A percentile compares a stretch with the other conserved stretches of the same genome.
These are phyloP conservation scores for Coilia nasus DNA, from an alignment of 2,797 vertebrate species.

Conservation along the genomic window DNA sequence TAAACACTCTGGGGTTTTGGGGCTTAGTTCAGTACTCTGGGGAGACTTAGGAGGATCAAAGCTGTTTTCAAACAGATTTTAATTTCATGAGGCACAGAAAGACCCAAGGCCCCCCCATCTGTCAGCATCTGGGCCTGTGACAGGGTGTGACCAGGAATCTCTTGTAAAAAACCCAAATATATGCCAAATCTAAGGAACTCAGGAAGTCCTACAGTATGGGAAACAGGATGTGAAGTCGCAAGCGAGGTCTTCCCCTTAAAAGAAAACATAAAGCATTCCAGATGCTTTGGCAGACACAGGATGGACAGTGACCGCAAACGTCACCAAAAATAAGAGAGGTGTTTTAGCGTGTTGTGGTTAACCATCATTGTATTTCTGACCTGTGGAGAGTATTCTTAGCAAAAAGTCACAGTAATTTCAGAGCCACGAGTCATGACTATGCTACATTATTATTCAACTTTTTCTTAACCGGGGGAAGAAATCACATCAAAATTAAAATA, in stretches of 20 bases:
- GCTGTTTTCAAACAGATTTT: neutral
- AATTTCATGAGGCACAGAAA: conserved; percentile 21
- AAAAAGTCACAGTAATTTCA: neutral
- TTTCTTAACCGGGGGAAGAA: too few species aligned
- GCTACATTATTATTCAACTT: too few species aligned
- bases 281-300: conserved; percentile 14
- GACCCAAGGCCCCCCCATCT: neutral
- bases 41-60: conserved; percentile 9
- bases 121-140: conserved; percentile 6
- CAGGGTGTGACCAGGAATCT: conserved; percentile 1
- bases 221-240: conserved; percentile 15
- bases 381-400: neutral
- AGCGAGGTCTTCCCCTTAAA: neutral
- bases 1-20: neutral
- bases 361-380: neutral
- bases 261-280: conserved; percentile 23
- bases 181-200: conserved; percentile 13
- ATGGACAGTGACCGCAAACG: conserved; percentile 16
- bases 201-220: conserved; percentile 18
- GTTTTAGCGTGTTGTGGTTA: neutral
- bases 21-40: neutral
- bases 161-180: conserved; percentile 22
- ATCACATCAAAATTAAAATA: too few species aligned
- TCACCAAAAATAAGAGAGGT: neutral
- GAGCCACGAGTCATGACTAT: neutral